Conservation (phyloP, 2,797 vertebrate species). For the Hemitrygon akajei region DNA sequence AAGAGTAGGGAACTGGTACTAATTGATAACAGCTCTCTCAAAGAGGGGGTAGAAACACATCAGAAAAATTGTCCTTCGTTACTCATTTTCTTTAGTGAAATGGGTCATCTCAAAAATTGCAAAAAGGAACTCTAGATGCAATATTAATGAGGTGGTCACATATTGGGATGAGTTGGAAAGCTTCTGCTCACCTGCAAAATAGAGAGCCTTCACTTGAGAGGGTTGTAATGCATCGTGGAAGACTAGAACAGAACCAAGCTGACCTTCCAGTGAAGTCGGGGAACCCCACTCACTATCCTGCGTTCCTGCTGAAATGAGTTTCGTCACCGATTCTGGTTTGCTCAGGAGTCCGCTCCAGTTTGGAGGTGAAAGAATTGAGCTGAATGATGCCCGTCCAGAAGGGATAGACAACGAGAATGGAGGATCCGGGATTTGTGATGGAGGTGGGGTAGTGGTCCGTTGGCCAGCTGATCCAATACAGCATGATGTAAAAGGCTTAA, state of each 20-base stretch:
- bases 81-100: background rate
- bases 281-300: slow-evolving; percentile 97
- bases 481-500: slow-evolving; percentile 84
- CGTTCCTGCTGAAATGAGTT: slow-evolving; percentile 91
- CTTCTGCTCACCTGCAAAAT: slow-evolving; percentile 69
- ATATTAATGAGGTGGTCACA: background rate
- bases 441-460: slow-evolving; percentile 89
- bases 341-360: slow-evolving; percentile 73
- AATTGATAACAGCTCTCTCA: background rate
- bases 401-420: slow-evolving; percentile 71
- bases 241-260: slow-evolving; percentile 81
- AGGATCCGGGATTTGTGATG: slow-evolving; percentile 90
- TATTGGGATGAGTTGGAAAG: background rate
- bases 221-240: slow-evolving; percentile 81
- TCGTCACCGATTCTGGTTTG: slow-evolving; percentile 80
- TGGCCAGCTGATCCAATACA: slow-evolving; percentile 95
- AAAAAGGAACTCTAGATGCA: background rate
- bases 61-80: background rate
- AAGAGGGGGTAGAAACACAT: background rate
- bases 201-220: slow-evolving; percentile 79
- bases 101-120: background rate
- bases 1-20: background rate
- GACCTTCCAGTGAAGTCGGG: slow-evolving; percentile 90
- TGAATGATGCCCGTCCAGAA: slow-evolving; percentile 75
- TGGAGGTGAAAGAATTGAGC: slow-evolving; percentile 74